Evolutionary conservation across 2,888 invertebrate genomes (phyloP), one percentile per base, ranked within the genome.

Genomic region (Zele albiditarsus): DNA sequence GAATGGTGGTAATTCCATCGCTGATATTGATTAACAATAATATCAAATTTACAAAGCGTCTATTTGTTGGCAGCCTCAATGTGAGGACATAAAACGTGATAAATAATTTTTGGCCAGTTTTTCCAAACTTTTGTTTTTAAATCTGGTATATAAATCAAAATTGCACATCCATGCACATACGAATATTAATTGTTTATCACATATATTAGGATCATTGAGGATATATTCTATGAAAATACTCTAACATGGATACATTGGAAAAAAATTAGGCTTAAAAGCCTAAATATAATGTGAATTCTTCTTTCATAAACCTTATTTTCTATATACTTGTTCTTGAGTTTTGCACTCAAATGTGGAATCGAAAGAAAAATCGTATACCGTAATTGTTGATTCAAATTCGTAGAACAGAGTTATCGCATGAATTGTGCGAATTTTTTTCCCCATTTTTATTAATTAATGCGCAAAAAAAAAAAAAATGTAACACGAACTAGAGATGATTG

Each of bases 231-330:
- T 63, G 20, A 63, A 38, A 31, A 63, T 62, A 62, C n/a, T 38
- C 63, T 63, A 63, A 3, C n/a, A 2, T 63, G 33, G 31, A 63
- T 73, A 60, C 42, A 62, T 62, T 73, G 68, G 58, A 28, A 16
- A 31, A 58, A 31, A 57, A 57, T 46, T 16, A 46, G 46, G 16
- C n/a, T 46, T 46, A 3, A 5, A 46, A 46, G 12, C n/a, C n/a
- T 46, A 46, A n/a, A 46, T n/a, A 46, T 46, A 16, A n/a, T 46
- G 16, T 3, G 16, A 46, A n/a, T 46, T 4, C 3, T 2, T 46
- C 42, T 42, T 12, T 42, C 42, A 14, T 42, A 42, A 3, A 12
- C 10, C 42, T 42, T 42, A 42, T 42, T 42, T 12, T 42, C 12
- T 42, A 5, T 12, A 42, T 10, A 42, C 8, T 10, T 42, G 8